Base-by-base conservation (phyloP, 2,797 vertebrate genomes). In the Craterocephalus amniculus region DNA sequence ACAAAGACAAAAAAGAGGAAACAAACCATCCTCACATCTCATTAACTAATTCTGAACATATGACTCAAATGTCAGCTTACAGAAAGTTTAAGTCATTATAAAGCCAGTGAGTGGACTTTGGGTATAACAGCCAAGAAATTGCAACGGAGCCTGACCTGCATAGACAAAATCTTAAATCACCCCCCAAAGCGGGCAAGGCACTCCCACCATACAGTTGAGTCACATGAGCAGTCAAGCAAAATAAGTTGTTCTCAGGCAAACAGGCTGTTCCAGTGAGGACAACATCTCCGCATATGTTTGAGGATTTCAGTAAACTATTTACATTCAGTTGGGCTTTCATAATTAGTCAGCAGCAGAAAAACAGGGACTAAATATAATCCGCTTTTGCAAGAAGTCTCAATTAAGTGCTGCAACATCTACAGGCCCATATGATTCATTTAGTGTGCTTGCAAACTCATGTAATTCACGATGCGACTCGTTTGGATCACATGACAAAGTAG, bases 171-270 rank as follows among this genome's bases (percentile, higher is more conserved):
- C 16, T 18, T 57, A 35, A 51, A 74, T 31, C 64, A 55, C 14
- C 35, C 60, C 65, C n/a, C 29, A 78, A 67, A 45, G 14, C 35
- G 45, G 38, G n/a, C 40, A 67, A 65, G 29, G 2, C 40, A n/a
- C 49, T 26, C 71, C 72, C 78, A 32, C 55, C 24, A 43, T 20
- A 45, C 7, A 12, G 48, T 16, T 0, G 3, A 55, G 70, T 91
- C 82, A 90, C 81, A 88, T 87, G 83, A 87, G 52, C 70, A 59
- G 63, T 70, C 59, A 51, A 14, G 29, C 64, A 76, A 75, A 86
- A 73, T 6, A 89, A 70, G 64, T 27, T 67, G 72, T 74, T 79
- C 62, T 58, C 40, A 58, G 27, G 58, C 4, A 31, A 61, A 69
- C 71, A n/a, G 4, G 20, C 31, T 62, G 68, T 74, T 55, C 57